Percentiles rank a stretch among this genome's conserved stretches.
Conservation (phyloP, 92 coral and sea anemone genomes). For the Anthopleura xanthogrammica region DNA sequence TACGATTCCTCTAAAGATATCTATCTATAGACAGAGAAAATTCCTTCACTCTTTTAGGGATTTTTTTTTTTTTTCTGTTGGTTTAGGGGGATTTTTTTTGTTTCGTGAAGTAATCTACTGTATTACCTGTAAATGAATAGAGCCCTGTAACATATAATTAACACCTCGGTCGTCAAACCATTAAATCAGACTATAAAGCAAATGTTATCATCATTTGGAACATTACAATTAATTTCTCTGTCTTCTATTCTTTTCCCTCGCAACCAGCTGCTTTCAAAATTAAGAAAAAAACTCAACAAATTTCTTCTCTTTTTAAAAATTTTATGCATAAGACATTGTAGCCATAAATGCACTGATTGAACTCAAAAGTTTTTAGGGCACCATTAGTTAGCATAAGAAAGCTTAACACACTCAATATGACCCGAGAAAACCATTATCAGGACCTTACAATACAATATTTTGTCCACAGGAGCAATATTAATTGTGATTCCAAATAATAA, state of each 20-base stretch:
- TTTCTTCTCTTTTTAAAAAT: neutral
- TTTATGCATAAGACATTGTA: neutral
- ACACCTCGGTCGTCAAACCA: neutral
- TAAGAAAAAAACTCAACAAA: neutral
- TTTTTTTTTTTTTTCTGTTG: neutral
- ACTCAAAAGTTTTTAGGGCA: neutral
- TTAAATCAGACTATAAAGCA: neutral
- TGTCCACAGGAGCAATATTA: neutral
- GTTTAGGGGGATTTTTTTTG: neutral
- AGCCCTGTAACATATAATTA: neutral
- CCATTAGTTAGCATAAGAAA: neutral
- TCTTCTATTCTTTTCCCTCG: neutral
- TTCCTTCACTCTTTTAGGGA: neutral
- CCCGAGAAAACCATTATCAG: slow-evolving; percentile 4
- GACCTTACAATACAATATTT: neutral
- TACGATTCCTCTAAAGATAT: neutral
- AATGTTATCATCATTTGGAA: slow-evolving; percentile 3
- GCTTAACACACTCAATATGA: neutral
- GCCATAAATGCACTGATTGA: neutral
- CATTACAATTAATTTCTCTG: neutral
- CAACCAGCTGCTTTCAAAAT: neutral
- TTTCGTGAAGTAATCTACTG: neutral
- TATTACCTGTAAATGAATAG: neutral
- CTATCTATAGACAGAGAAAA: neutral
- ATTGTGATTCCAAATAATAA: slow-evolving; percentile 12